Evolutionary conservation across 1,140 invertebrate species (phyloP), one percentile per base, ranked within the genome.

Genomic region (Ostrea denselamellosa): DNA sequence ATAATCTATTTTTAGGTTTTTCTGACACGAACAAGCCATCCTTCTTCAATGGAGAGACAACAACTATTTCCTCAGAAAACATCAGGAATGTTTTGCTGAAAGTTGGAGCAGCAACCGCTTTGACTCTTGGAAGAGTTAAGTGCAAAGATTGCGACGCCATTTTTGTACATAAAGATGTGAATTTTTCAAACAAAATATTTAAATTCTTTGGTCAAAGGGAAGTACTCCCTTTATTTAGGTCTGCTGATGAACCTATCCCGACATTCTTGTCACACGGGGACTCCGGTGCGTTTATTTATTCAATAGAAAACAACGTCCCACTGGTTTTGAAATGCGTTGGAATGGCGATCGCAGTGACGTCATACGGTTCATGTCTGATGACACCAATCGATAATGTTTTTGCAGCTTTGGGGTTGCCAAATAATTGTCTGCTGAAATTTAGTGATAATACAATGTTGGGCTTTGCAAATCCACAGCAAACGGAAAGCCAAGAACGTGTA

Each of bases 331-430:
- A 81, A 81, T 81, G 71, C 17, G 44, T 81, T 4, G 71, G 71
- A 7, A 8, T 81, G 22, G 71, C 71, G 8, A 28, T 81, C 25
- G 71, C 71, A 14, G 25, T 51, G 44, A 81, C 71, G 25, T 81
- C 71, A 51, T 81, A 81, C 71, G 71, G 71, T 19, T 81, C 71
- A 19, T 81, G 71, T 81, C 22, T 81, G 44, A 81, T 81, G 71
- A 81, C 71, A 22, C 71, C 71, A 28, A 28, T 81, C n/a, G 44
- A 81, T 34, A 28, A 10, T 22, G 71, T 81, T 25, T 51, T 81
- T 8, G 19, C 25, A 19, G 71, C 71, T 34, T 51, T 81, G 22
- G 71, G 44, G 5, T 51, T 81, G 14, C 71, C 71, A 34, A 51
- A 14, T 81, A 22, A 81, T 14, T 62, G 56, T 19, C 56, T 62